Conservation (phyloP, 2,797 vertebrate genomes). For the Sebastes ruberrimus region DNA sequence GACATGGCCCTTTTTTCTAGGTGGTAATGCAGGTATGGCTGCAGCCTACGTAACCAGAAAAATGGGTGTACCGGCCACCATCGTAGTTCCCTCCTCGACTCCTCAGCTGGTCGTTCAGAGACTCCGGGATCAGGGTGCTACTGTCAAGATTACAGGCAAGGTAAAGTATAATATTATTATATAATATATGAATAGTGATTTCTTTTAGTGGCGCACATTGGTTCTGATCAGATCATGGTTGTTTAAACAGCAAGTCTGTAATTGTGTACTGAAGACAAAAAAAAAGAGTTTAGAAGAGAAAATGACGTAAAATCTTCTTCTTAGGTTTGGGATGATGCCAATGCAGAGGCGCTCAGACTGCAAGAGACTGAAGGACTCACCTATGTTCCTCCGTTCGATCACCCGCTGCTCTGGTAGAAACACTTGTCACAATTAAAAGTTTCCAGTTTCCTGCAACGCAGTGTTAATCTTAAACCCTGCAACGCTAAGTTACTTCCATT, state of each 20-base stretch:
- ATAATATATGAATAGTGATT: too few relatives aligned
- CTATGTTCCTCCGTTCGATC: constrained; percentile 82
- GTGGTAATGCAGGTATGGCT: constrained; percentile 86
- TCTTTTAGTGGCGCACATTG: neutral
- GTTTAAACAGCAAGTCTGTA: neutral
- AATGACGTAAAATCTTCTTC: neutral
- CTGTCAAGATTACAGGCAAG: constrained; percentile 78
- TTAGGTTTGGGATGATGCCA: constrained; percentile 87
- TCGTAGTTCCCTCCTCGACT: constrained; percentile 79
- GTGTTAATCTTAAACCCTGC: neutral
- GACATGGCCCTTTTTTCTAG: constrained; percentile 43
- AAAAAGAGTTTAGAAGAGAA: neutral
- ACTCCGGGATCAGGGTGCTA: constrained; percentile 78
- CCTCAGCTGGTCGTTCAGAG: constrained; percentile 75
- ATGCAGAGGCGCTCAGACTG: constrained; percentile 78
- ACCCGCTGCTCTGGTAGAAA: constrained; percentile 83
- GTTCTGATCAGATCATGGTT: neutral
- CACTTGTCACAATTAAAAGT: neutral
- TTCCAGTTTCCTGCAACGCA: neutral
- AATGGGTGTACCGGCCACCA: constrained; percentile 79
- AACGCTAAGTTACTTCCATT: neutral
- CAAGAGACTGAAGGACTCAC: constrained; percentile 73
- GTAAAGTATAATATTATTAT: constrained; percentile 35
- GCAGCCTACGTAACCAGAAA: constrained; percentile 80
- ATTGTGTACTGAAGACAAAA: neutral